phyloP scores from a whole-genome alignment of 1,140 invertebrate genomes.

The Sitodiplosis mosellana region DNA sequence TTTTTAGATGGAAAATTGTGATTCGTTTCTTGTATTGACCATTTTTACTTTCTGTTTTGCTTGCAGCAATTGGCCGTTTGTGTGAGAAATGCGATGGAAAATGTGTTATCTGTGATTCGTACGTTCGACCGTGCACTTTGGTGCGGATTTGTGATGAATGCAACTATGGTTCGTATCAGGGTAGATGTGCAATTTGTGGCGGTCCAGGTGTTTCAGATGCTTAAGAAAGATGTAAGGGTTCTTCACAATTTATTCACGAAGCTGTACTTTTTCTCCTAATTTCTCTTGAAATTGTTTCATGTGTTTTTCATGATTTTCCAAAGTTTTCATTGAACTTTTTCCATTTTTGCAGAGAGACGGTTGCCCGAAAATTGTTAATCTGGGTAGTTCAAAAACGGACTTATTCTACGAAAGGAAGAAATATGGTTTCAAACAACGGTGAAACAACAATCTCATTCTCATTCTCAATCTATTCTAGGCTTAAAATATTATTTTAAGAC shows the following conservation, averaged over 20 bases:
- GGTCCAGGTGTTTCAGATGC: slow-evolving; percentile 98
- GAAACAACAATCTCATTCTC: too few species aligned
- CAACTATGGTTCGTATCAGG: slow-evolving; percentile 97
- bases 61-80: slow-evolving; percentile 80
- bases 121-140: slow-evolving; percentile 92
- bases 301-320: too few species aligned
- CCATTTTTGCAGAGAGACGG: slow-evolving; percentile 66
- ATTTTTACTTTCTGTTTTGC: slow-evolving; percentile 8
- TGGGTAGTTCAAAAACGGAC: slow-evolving; percentile 98
- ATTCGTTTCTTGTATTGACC: too few species aligned
- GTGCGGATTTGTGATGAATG: slow-evolving; percentile 99
- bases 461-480: too few species aligned
- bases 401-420: slow-evolving; percentile 99
- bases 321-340: too few species aligned
- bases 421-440: slow-evolving; percentile 95
- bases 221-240: slow-evolving; percentile 98
- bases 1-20: too few species aligned
- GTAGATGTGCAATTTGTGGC: slow-evolving; percentile 96
- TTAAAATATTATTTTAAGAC: too few species aligned
- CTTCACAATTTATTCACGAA: too few species aligned
- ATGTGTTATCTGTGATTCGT: slow-evolving; percentile 99
- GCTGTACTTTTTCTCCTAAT: slow-evolving; percentile 10
- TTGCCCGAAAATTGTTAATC: slow-evolving; percentile 98
- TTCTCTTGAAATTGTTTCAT: too few species aligned
- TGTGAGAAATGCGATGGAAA: slow-evolving; percentile 99